A percentile compares a stretch with the other conserved stretches of the same genome.
These are phyloP conservation scores for Boloria euphrosyne DNA, from an alignment of 2,888 invertebrate species.

Conservation along the genomic window DNA sequence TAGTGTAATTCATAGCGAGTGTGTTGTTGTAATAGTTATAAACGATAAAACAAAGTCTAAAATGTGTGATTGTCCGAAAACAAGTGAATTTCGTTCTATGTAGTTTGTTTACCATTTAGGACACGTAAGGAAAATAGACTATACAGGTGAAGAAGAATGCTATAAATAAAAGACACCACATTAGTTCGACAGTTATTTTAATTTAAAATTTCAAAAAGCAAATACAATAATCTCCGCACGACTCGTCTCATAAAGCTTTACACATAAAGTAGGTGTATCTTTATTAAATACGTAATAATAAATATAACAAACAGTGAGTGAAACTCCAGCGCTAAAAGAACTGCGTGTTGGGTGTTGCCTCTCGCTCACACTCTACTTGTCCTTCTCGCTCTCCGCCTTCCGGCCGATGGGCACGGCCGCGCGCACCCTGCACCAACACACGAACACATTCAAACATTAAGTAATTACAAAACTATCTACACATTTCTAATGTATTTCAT, in stretches of 20 bases:
- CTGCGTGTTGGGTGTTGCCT: slow-evolving; percentile 56
- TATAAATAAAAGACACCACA: slow-evolving; percentile 42
- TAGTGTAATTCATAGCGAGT: no score
- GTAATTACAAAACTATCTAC: no score
- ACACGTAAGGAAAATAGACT: no score
- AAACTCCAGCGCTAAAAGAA: slow-evolving; percentile 65
- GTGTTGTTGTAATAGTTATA: no score
- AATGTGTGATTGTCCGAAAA: no score
- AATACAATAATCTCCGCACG: slow-evolving; percentile 81
- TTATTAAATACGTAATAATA: slow-evolving; percentile 69
- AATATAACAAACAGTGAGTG: slow-evolving; percentile 76
- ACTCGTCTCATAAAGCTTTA: slow-evolving; percentile 81
- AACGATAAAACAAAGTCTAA: no score
- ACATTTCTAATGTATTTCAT: no score
- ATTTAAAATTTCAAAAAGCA: slow-evolving; percentile 82
- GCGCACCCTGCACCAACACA: slow-evolving; percentile 86
- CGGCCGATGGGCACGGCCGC: slow-evolving; percentile 94
- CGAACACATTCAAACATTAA: neutral
- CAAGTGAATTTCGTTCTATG: no score
- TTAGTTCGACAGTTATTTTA: slow-evolving; percentile 78
- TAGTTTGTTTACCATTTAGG: no score
- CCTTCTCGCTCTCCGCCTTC: slow-evolving; percentile 92
- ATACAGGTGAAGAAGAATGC: no score
- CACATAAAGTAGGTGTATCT: slow-evolving; percentile 77
- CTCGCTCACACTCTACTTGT: slow-evolving; percentile 84